Evolutionary conservation across 35 echinoderm and acorn worm genomes (phyloP), one percentile per base, ranked within the genome.

Genomic region (Ptychodera flava): DNA sequence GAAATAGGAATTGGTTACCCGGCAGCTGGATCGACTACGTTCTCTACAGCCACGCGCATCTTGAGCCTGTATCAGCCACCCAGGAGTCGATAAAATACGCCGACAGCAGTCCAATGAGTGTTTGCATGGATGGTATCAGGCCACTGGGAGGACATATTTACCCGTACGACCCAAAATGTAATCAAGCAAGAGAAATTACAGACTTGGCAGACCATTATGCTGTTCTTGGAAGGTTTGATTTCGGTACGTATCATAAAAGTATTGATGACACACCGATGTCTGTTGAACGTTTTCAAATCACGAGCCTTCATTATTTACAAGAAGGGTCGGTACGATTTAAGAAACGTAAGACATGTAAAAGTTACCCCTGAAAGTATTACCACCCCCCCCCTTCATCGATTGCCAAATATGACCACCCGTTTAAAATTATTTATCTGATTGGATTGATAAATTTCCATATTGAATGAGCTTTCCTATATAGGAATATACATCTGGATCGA

Each of bases 11-110:
- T 37, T 34, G 28, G 14, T 1, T 28, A 83, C 12, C 34, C 35
- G 34, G 37, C 16, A 34, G 37, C 2, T 83, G 82, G 82, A 37
- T 83, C 30, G 82, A 83, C 30, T 83, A 83, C 35, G 82, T 83
- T 36, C 33, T 83, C 33, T 83, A 30, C 1, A 83, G 82, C 35
- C 27, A 14, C 28, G 1, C 30, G 15, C 35, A 83, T 83, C 1
- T 30, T 0, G 0, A 0, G 0, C 16, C 16, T n/a, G 16, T 31
- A 0, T 0, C 14, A 30, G 1, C 82, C 1, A 37, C 0, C 28
- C 35, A 36, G 28, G 31, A 37, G 1, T 34, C 31, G 1, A 36
- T 83, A 15, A 83, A 83, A 28, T 28, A 16, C 1, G 2, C 30
- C 0, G 35, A 28, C 1, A 1, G 27, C 0, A 0, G 0, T 33